Conservation (phyloP, 1,140 invertebrate species). For the Propsilocerus akamusi region DNA sequence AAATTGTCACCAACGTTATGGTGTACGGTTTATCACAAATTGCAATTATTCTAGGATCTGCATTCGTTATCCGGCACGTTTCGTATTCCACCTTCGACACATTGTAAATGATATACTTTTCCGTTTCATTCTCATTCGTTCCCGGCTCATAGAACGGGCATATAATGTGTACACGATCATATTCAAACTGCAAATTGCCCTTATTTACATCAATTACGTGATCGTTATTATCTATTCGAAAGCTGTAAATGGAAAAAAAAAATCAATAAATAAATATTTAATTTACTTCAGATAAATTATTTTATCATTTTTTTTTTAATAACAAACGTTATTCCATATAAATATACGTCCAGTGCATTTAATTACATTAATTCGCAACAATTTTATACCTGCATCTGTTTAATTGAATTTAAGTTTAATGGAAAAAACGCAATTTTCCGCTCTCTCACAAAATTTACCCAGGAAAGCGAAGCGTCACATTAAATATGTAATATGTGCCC, state of each 20-base stretch:
- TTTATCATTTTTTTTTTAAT: no score
- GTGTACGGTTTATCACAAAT: conserved; percentile 90
- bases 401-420: no score
- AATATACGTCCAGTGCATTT: no score
- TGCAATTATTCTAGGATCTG: conserved; percentile 79
- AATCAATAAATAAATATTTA: no score
- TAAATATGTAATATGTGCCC: no score
- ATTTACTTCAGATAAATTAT: no score
- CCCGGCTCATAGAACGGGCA: conserved; percentile 80
- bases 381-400: no score
- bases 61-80: conserved; percentile 86
- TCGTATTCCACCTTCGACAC: conserved; percentile 92
- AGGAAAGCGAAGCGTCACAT: no score
- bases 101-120: conserved; percentile 93
- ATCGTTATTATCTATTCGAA: conserved; percentile 93
- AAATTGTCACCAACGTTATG: conserved; percentile 91
- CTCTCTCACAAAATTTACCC: no score
- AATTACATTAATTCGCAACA: no score
- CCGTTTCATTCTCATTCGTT: conserved; percentile 72
- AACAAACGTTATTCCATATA: no score
- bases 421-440: no score
- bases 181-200: conserved; percentile 81
- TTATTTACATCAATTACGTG: conserved; percentile 94
- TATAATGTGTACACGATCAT: conserved; percentile 90
- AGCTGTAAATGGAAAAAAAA: conserved; percentile 44